Conservation (phyloP, 2,888 invertebrate genomes). For the Mimumesa dahlbomi region DNA sequence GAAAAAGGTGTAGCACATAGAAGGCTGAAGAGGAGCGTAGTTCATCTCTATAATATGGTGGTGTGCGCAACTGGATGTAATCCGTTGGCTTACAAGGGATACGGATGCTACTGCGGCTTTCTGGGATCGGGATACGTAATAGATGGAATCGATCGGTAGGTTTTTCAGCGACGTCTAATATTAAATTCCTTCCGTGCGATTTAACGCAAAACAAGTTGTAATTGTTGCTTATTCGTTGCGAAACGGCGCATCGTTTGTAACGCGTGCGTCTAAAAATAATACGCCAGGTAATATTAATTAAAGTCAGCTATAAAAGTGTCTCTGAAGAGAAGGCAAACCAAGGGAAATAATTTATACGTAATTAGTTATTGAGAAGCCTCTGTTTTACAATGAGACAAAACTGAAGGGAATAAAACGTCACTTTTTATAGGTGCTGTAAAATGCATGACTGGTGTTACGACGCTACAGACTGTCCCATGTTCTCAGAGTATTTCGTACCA, state of each 20-base stretch:
- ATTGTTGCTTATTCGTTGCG: neutral
- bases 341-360: too few relatives aligned
- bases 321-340: too few relatives aligned
- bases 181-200: too few relatives aligned
- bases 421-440: constrained; percentile 85
- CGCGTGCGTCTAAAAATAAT: too few relatives aligned
- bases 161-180: neutral
- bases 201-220: too few relatives aligned
- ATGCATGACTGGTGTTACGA: constrained; percentile 94
- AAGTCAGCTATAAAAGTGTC: too few relatives aligned
- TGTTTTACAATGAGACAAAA: too few relatives aligned
- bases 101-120: constrained; percentile 95
- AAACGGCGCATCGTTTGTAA: too few relatives aligned
- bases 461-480: constrained; percentile 88
- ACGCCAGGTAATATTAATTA: too few relatives aligned
- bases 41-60: constrained; percentile 93
- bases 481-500: constrained; percentile 91
- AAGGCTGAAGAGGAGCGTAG: constrained; percentile 87
- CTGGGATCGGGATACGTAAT: constrained; percentile 89
- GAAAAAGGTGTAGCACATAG: constrained; percentile 36
- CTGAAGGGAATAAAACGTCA: too few relatives aligned
- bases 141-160: constrained; percentile 90
- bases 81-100: constrained; percentile 91
- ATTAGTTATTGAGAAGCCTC: too few relatives aligned
- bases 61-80: constrained; percentile 92